Evolutionary conservation across 2,888 invertebrate genomes (phyloP), one percentile per base, ranked within the genome.

Genomic region (Cataglyphis altisquamis): DNA sequence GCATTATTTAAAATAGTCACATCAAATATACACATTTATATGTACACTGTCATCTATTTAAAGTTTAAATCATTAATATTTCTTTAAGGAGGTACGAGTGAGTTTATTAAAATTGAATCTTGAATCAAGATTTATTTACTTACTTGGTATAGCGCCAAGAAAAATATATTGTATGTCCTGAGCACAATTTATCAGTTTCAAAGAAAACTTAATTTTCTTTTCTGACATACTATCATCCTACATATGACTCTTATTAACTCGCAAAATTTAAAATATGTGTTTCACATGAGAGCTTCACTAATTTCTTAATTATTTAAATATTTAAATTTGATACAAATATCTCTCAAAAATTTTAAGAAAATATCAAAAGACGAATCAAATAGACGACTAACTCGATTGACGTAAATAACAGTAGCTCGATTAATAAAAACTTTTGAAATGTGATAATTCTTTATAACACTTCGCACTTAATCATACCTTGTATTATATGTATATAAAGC

Each of bases 401-500:
- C 25, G 36, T 3, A 18, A 52, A 68, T 68, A 55, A 72, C 5
- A 12, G 6, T 57, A 57, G 25, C 4, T 52, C 6, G 4, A 8
- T 62, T 15, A 25, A 63, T 63, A 64, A 10, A 77, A 39, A 29
- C n/a, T 75, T 52, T 41, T 39, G 5, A 57, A 68, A 57, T 32
- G 12, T 32, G 0, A 64, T n/a, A 60, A 70, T 57, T 29, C 4
- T 78, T n/a, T 15, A 3, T 36, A 25, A 18, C 36, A 6, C 29
- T 48, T 0, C 9, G 21, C 15, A 36, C 12, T 36, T 70, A 45
- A 32, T 62, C 36, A 18, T 70, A 21, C 32, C 32, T n/a, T 15
- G 25, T n/a, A 18, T 18, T 48, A 52, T 52, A n/a, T n/a, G n/a
- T n/a, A n/a, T 9, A 63, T 32, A 39, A 77, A 67, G 55, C 12